A percentile compares a stretch with the other conserved stretches of the same genome.
These are phyloP conservation scores for Trichogramma evanescens DNA, from an alignment of 2,888 invertebrate genomes.

Conservation along the genomic window DNA sequence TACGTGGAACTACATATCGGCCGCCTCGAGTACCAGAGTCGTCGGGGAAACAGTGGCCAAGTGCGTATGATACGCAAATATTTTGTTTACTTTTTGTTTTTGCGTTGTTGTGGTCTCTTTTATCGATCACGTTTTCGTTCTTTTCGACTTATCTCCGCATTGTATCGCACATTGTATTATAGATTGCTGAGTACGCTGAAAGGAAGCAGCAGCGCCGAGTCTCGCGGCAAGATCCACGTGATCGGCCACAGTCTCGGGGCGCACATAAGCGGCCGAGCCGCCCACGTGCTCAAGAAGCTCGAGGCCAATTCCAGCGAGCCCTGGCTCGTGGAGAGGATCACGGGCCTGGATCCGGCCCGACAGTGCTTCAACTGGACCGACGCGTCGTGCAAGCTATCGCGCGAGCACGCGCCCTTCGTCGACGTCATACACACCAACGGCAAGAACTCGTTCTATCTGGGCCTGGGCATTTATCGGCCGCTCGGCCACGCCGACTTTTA, in stretches of 20 bases:
- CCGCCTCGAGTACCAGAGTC: too few species aligned
- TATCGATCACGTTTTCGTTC: too few species aligned
- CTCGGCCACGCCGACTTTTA: too few species aligned
- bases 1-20: too few species aligned
- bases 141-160: too few species aligned
- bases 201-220: too few species aligned
- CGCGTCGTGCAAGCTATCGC: conserved; percentile 50
- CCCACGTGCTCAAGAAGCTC: conserved; percentile 49
- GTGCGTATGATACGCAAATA: too few species aligned
- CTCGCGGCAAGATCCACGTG: conserved; percentile 8
- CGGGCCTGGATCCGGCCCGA: conserved; percentile 60
- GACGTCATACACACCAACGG: conserved; percentile 62
- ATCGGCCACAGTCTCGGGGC: conserved; percentile 47
- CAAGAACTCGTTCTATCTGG: conserved; percentile 50
- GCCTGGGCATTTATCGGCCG: conserved; percentile 46
- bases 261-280: conserved; percentile 55
- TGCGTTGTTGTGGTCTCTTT: too few species aligned
- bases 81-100: too few species aligned
- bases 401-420: conserved; percentile 55
- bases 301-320: neutral
- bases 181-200: too few species aligned
- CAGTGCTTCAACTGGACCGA: conserved; percentile 54
- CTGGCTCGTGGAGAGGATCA: conserved; percentile 38
- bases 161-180: too few species aligned
- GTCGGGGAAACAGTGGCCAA: too few species aligned